Base-by-base conservation (phyloP, 2,113 vertebrate genomes). In the Odontophorus gujanensis region DNA sequence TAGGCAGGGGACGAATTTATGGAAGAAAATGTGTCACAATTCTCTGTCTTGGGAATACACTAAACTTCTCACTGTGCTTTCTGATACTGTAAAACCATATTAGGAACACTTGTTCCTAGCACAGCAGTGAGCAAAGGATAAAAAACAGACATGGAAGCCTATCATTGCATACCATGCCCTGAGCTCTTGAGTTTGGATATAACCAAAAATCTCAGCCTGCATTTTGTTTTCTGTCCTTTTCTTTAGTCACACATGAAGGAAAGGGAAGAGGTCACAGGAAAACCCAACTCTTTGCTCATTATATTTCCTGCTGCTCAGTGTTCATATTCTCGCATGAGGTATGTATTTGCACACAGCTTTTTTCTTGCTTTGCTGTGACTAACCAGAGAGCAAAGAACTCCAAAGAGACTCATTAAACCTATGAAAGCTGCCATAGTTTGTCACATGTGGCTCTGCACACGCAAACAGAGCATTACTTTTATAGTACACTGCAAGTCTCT, bases 351-450 rank as follows among this genome's bases (percentile, higher is more conserved):
- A 90, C 3, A 2, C 47, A 63, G 83, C 86, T 92, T 90, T 94
- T 86, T 67, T 78, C 26, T 87, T 92, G 81, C 66, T 87, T 90
- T 89, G 61, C 76, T 90, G 4, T 91, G 81, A 92, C 81, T 95
- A 97, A 92, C 82, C 16, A n/a, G 89, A 81, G 68, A 81, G 69
- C 83, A 76, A 90, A n/a, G n/a, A 94, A 86, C 89, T 91, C 96
- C 91, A 91, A 94, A 91, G 96, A 95, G 94, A 91, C 89, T 97
- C 53, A 2, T 93, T 93, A 95, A 95, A 85, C 76, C 92, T 66
- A 68, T 93, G 95, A 96, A 95, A 93, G 85, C 95, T 96, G 94
- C 85, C 87, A 90, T 79, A 69, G 69, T 95, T 95, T 95, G 76
- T 94, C 92, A 94, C 82, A 93, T 62, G 95, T 71, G 91, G 76